Conservation (phyloP, 1,140 invertebrate genomes). For the Drosophila tristis region DNA sequence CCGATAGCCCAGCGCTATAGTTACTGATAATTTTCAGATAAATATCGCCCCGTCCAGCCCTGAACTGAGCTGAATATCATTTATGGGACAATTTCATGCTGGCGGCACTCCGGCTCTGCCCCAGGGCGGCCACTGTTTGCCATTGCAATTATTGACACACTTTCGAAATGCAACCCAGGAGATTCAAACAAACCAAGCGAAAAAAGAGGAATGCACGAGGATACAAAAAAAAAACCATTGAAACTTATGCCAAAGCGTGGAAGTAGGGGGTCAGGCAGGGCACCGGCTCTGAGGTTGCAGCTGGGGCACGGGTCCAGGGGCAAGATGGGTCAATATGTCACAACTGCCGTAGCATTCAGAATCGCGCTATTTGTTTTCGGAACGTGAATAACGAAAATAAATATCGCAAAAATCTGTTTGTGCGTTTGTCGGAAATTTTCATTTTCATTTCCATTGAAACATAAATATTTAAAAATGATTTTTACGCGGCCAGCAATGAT, state of each 20-base stretch:
- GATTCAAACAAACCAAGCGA: conserved; percentile 39
- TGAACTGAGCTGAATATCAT: no score
- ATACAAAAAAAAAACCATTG: background rate
- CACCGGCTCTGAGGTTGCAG: conserved; percentile 7
- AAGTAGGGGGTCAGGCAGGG: background rate
- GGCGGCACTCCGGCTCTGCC: background rate
- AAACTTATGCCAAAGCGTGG: conserved; percentile 2
- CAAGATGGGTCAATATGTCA: conserved; percentile 73
- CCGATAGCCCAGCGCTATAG: no score
- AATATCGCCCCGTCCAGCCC: no score
- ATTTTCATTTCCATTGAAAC: conserved; percentile 74
- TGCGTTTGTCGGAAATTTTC: conserved; percentile 56
- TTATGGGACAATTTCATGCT: conserved; percentile 2
- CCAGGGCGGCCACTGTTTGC: conserved; percentile 37
- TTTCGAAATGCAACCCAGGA: conserved; percentile 61
- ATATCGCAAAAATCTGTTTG: conserved; percentile 52
- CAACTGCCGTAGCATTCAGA: conserved; percentile 47
- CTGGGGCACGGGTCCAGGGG: conserved; percentile 2
- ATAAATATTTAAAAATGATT: conserved; percentile 80
- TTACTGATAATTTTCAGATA: no score
- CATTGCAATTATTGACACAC: conserved; percentile 76
- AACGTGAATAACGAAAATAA: conserved; percentile 34
- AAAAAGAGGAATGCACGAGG: no score
- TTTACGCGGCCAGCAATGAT: conserved; percentile 58
- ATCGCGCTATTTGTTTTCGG: conserved; percentile 56